These are phyloP conservation scores for Pedionomus torquatus DNA, from an alignment of 2,113 vertebrate genomes.

Conservation along the genomic window DNA sequence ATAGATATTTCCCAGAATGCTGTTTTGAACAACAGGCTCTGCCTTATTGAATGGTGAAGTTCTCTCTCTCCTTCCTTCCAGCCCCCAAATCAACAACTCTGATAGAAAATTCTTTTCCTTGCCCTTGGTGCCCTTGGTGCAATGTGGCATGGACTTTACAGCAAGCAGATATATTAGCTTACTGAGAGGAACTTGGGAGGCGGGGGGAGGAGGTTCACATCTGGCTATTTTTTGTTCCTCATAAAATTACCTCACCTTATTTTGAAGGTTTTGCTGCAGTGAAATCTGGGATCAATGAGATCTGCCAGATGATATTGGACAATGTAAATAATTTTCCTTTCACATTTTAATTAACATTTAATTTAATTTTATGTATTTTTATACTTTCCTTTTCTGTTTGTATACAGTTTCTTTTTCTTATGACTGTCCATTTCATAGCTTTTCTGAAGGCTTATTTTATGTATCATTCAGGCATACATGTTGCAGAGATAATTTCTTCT, in stretches of 20 bases:
- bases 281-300: background rate
- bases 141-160: background rate
- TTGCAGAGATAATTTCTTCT: background rate
- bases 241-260: background rate
- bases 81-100: background rate
- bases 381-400: background rate
- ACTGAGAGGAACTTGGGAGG: background rate
- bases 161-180: background rate
- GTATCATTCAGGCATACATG: background rate
- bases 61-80: background rate
- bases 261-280: background rate
- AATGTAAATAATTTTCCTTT: background rate
- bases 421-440: background rate
- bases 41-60: background rate
- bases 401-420: background rate
- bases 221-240: background rate
- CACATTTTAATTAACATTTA: background rate
- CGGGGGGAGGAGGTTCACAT: rapidly evolving
- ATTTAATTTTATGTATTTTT: background rate
- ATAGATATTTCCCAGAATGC: background rate
- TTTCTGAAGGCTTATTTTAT: background rate
- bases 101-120: background rate
- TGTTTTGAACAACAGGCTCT: background rate
- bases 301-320: too few species aligned
- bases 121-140: background rate